Conservation (phyloP, 2,888 invertebrate genomes). For the Helleia helle region DNA sequence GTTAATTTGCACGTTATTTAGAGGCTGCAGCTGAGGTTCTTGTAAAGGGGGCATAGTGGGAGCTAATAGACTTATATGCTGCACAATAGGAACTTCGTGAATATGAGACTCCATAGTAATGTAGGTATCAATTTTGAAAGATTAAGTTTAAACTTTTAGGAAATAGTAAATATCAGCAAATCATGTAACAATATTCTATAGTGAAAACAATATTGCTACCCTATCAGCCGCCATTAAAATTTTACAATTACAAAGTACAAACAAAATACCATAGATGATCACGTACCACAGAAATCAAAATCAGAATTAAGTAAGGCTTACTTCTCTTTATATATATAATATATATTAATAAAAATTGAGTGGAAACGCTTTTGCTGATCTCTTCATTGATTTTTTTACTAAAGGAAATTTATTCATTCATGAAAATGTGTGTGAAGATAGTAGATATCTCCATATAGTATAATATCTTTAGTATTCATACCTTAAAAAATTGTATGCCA, state of each 20-base stretch:
- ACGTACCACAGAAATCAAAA: too few relatives aligned
- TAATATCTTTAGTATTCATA: too few relatives aligned
- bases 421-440: too few relatives aligned
- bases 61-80: constrained; percentile 11
- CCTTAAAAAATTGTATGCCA: too few relatives aligned
- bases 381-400: too few relatives aligned
- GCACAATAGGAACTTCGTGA: constrained; percentile 15
- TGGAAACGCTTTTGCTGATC: too few relatives aligned
- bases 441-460: too few relatives aligned
- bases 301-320: too few relatives aligned
- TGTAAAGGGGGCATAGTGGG: constrained; percentile 14
- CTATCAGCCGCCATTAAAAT: constrained; percentile 19
- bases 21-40: constrained; percentile 13
- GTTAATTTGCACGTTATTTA: constrained; percentile 15
- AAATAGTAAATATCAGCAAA: neutral
- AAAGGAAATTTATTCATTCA: too few relatives aligned
- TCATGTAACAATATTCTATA: constrained; percentile 1
- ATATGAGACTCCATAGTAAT: constrained; percentile 14
- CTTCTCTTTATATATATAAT: too few relatives aligned
- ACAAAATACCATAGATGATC: neutral
- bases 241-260: constrained; percentile 2
- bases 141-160: neutral
- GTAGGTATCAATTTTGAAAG: constrained; percentile 12
- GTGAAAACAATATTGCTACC: neutral
- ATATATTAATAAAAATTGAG: too few relatives aligned